A percentile compares a stretch with the other conserved stretches of the same genome.
Evolutionary conservation across 2,797 vertebrate species (phyloP).

Genomic region (Pangasius krempfi): DNA sequence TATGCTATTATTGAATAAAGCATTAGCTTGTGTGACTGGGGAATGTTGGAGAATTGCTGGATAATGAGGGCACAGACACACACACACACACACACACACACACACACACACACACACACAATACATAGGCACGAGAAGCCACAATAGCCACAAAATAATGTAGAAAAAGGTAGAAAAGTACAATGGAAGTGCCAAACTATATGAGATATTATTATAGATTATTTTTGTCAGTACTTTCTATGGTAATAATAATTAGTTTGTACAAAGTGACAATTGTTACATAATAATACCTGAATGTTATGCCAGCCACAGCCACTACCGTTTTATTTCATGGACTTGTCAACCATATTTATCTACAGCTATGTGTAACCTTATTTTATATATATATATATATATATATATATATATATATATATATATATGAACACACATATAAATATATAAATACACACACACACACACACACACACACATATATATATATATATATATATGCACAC

Average conservation of each 20-base stretch:
- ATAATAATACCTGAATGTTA: background rate
- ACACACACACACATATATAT: too few species aligned
- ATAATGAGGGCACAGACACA: conserved; percentile 56
- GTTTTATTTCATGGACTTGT: background rate
- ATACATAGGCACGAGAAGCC: conserved; percentile 64
- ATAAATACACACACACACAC: too few species aligned
- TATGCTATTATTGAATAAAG: conserved; percentile 18
- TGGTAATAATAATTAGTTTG: background rate
- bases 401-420: background rate
- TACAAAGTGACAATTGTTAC: background rate
- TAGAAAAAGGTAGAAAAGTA: conserved; percentile 74
- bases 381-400: background rate
- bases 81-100: conserved; percentile 9
- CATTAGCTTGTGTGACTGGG: conserved; percentile 53
- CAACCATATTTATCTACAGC: background rate
- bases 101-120: conserved; percentile 54
- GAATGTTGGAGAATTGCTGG: conserved; percentile 68
- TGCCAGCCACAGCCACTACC: background rate
- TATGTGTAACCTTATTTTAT: background rate
- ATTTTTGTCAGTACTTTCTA: background rate
- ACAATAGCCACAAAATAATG: conserved; percentile 76
- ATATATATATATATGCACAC: too few species aligned
- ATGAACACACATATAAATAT: too few species aligned
- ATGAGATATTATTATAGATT: background rate
- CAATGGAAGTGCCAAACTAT: background rate